Evolutionary conservation across 2,888 invertebrate genomes (phyloP).

Genomic region (Petrophora chlorosata): DNA sequence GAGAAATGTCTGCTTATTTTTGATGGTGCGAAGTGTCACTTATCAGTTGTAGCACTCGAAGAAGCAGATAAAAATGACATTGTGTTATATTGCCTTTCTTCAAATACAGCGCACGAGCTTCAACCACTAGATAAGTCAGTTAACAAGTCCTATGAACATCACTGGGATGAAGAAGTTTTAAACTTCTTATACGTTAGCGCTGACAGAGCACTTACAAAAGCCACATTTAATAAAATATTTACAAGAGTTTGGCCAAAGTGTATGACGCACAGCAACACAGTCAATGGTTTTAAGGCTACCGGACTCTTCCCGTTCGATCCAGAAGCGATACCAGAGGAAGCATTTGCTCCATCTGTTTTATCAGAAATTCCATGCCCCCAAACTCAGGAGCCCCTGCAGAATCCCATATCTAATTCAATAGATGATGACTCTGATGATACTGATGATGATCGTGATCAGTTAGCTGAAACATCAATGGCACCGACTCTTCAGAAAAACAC

Average conservation of each 20-base stretch:
- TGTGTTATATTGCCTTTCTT: neutral
- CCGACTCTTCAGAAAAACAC: neutral
- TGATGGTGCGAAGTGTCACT: neutral
- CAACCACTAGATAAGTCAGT: neutral
- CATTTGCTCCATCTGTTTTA: too few relatives aligned
- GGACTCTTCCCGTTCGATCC: neutral
- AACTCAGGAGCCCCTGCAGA: neutral
- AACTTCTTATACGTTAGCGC: neutral
- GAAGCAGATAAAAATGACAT: neutral
- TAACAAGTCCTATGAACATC: neutral
- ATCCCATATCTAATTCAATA: too few relatives aligned
- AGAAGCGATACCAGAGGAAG: too few relatives aligned
- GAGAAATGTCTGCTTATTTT: neutral
- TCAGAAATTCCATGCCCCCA: neutral
- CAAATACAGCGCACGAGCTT: neutral
- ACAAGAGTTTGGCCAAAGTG: neutral
- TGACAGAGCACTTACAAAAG: neutral
- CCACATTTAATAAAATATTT: neutral
- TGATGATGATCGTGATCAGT: too few relatives aligned
- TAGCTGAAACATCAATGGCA: too few relatives aligned
- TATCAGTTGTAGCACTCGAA: neutral
- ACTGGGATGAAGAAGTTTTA: neutral
- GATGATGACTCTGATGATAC: too few relatives aligned
- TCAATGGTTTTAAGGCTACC: neutral
- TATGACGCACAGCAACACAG: too few relatives aligned